These are phyloP conservation scores for Epinotia nisella DNA, from an alignment of 2,888 invertebrate species.

Conservation along the genomic window DNA sequence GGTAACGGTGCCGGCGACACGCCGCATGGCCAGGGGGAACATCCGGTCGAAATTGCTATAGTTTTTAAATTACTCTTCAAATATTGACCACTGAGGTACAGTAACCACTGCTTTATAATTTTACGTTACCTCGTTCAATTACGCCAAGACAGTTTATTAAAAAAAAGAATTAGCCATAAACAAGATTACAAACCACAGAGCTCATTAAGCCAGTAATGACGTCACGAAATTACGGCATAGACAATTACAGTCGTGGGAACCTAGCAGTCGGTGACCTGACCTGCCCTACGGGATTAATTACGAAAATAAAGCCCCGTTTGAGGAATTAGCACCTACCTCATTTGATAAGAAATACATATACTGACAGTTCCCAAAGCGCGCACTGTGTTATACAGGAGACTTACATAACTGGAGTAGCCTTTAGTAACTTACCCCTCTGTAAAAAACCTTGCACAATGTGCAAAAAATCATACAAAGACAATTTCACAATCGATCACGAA, in stretches of 20 bases:
- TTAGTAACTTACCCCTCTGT: too few relatives aligned
- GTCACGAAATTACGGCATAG: conserved; percentile 2
- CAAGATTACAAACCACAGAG: background rate
- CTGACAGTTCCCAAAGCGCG: too few relatives aligned
- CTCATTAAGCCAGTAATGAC: conserved; percentile 6
- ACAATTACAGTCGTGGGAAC: conserved; percentile 7
- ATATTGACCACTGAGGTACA: background rate
- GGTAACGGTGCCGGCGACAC: conserved; percentile 21
- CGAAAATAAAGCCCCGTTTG: background rate
- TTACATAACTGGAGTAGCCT: too few relatives aligned
- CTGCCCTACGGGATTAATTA: background rate
- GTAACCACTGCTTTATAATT: too few relatives aligned
- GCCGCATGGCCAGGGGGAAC: background rate
- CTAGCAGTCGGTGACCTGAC: background rate
- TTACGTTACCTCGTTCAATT: too few relatives aligned
- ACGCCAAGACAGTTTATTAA: background rate
- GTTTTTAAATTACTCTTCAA: background rate
- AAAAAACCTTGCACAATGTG: too few relatives aligned
- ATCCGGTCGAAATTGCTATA: conserved; percentile 11
- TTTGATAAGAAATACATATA: too few relatives aligned
- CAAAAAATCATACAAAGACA: too few relatives aligned
- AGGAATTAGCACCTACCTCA: background rate
- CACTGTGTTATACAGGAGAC: too few relatives aligned
- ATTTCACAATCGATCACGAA: too few relatives aligned
- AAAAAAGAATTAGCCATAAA: background rate